A percentile compares a stretch with the other conserved stretches of the same genome.
Evolutionary conservation across 2,113 vertebrate genomes (phyloP).

Genomic region (Paralichthys olivaceus): DNA sequence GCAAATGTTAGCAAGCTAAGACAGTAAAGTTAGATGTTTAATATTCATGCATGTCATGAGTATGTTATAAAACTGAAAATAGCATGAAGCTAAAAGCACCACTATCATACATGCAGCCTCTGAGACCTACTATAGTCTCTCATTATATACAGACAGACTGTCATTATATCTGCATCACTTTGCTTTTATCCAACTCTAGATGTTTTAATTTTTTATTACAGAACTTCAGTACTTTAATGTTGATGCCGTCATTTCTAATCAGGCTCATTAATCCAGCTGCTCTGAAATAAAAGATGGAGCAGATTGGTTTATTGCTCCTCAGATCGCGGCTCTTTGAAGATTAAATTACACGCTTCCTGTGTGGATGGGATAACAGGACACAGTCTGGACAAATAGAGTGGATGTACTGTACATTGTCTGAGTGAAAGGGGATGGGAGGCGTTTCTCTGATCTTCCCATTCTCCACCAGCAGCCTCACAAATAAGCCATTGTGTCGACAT

Average conservation of each 20-base stretch:
- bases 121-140: too few species aligned
- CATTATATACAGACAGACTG: too few species aligned
- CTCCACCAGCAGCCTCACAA: conserved; percentile 32
- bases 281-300: background rate
- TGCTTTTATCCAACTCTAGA: background rate
- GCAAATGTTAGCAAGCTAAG: background rate
- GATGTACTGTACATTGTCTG: background rate
- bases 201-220: too few species aligned
- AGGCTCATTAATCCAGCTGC: too few species aligned
- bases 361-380: background rate
- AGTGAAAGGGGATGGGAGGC: background rate
- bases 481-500: conserved; percentile 41
- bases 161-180: too few species aligned
- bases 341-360: background rate
- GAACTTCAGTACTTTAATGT: too few species aligned
- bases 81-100: too few species aligned
- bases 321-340: background rate
- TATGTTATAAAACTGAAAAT: too few species aligned
- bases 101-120: too few species aligned
- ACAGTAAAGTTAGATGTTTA: too few species aligned
- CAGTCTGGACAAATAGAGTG: conserved; percentile 3
- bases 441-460: conserved; percentile 2
- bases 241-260: too few species aligned
- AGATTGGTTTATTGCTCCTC: background rate
- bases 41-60: too few species aligned